A percentile compares a stretch with the other conserved stretches of the same genome.
Conservation (phyloP, 2,797 vertebrate species). For the Gambusia yucatana region DNA sequence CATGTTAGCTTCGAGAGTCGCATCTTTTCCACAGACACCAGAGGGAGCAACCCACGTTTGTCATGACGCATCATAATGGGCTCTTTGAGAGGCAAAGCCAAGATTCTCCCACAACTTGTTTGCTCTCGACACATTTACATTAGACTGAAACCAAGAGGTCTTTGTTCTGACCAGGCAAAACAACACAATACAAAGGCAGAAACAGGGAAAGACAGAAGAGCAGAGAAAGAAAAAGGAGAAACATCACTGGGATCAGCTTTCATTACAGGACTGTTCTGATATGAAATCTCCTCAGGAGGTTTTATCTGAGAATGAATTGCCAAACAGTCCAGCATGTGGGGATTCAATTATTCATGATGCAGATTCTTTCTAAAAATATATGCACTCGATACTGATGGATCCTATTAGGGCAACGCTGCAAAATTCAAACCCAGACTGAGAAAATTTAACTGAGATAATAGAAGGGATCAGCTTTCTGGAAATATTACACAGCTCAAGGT, state of each 20-base stretch:
- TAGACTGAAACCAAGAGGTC: conserved; percentile 35
- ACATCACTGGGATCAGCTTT: neutral
- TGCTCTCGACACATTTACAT: conserved; percentile 44
- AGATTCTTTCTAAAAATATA: conserved; percentile 10
- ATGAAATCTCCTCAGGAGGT: neutral
- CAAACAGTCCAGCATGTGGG: neutral
- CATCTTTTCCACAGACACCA: conserved; percentile 58
- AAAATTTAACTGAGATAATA: neutral
- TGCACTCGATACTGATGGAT: conserved; percentile 7
- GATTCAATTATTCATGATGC: neutral
- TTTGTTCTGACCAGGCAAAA: conserved; percentile 43
- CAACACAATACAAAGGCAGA: conserved; percentile 13
- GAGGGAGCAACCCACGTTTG: conserved; percentile 40
- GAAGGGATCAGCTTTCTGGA: neutral
- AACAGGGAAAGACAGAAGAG: conserved; percentile 9
- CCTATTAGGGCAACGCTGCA: conserved; percentile 21
- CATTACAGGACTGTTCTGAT: neutral
- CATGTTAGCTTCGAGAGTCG: conserved; percentile 26
- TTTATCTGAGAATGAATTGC: neutral
- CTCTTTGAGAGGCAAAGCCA: conserved; percentile 64
- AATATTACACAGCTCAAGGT: neutral
- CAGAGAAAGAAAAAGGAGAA: neutral
- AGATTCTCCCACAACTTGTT: conserved; percentile 64
- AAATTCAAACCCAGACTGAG: neutral
- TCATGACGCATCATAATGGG: conserved; percentile 59